Conservation (phyloP, 2,797 vertebrate species). For the Rhincodon typus region DNA sequence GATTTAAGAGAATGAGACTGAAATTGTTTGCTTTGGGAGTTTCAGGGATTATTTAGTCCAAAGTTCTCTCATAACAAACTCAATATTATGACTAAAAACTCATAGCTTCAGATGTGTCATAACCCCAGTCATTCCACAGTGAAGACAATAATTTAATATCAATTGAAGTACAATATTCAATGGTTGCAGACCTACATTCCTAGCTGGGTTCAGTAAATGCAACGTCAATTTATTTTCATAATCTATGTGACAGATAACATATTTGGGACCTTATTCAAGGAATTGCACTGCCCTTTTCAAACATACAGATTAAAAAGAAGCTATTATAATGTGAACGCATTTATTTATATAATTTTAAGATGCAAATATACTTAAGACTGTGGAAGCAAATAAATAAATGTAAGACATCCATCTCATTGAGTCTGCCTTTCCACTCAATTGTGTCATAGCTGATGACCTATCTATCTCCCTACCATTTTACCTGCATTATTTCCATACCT, state of each 20-base stretch:
- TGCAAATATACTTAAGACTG: not conserved
- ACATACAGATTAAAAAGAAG: not conserved
- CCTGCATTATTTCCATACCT: too few species aligned
- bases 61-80: too few species aligned
- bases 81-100: too few species aligned
- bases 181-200: not conserved
- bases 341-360: not conserved
- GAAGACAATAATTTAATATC: not conserved
- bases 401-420: too few species aligned
- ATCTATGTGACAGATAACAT: not conserved
- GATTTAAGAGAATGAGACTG: not conserved
- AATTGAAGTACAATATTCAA: not conserved
- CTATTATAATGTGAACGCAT: not conserved
- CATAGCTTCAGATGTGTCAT: not conserved
- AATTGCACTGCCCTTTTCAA: not conserved
- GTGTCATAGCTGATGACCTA: too few species aligned
- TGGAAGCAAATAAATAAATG: not conserved
- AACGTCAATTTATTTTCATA: not conserved
- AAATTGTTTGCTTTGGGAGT: too few species aligned
- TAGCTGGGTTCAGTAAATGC: not conserved
- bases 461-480: too few species aligned
- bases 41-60: too few species aligned
- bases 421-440: too few species aligned
- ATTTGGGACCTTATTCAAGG: not conserved
- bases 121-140: not conserved